Evolutionary conservation across 2,113 vertebrate species (phyloP).

Genomic region (Malurus cyaneus): DNA sequence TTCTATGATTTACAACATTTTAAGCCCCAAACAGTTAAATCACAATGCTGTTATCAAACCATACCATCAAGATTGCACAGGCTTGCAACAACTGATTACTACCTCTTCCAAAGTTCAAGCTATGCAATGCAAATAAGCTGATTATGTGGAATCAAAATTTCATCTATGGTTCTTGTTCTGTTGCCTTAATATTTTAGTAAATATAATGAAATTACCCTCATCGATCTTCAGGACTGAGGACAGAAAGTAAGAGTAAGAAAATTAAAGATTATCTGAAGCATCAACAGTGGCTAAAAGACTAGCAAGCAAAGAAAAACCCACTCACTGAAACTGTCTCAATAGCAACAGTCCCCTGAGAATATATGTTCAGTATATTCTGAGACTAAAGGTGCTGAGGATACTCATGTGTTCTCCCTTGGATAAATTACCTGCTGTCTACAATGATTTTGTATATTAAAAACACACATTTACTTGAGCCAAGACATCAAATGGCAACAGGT

Average conservation of each 20-base stretch:
- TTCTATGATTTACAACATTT: background rate
- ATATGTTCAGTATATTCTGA: background rate
- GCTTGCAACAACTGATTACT: background rate
- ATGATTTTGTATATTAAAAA: background rate
- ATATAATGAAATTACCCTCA: background rate
- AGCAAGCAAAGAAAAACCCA: background rate
- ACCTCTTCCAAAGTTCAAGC: background rate
- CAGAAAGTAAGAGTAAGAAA: background rate
- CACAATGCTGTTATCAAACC: background rate
- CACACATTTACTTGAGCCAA: background rate
- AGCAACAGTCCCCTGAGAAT: background rate
- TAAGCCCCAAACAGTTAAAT: background rate
- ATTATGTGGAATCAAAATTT: background rate
- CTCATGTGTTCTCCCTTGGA: background rate
- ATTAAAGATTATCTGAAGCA: background rate
- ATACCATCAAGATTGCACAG: background rate
- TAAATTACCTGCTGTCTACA: background rate
- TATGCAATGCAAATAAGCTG: background rate
- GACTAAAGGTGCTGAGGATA: background rate
- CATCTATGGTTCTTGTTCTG: background rate
- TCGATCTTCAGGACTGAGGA: background rate
- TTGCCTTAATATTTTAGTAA: slow-evolving; percentile 12
- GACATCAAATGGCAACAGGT: background rate
- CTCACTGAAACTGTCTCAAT: background rate
- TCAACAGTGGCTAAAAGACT: background rate